A percentile compares a stretch with the other conserved stretches of the same genome.
Conservation (phyloP, 2,797 vertebrate species). For the Mormyrops attenuatus region DNA sequence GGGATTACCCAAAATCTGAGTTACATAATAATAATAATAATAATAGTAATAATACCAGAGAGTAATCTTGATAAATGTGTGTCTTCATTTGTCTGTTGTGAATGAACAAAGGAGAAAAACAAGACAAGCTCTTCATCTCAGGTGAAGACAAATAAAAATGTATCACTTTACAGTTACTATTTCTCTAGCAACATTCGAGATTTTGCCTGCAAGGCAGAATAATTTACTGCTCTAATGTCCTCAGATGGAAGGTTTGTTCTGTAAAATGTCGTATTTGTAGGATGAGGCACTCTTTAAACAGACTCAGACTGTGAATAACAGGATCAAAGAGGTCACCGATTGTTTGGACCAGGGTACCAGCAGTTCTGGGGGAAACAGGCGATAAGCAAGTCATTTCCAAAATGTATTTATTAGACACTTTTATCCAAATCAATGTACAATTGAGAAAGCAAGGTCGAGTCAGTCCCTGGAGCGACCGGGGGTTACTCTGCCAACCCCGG, state of each 20-base stretch:
- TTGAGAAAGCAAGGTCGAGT: not conserved
- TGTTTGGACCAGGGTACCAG: not conserved
- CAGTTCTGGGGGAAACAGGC: not conserved
- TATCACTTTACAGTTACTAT: not conserved
- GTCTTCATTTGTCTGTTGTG: not conserved
- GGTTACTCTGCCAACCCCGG: not conserved
- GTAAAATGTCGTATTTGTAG: not conserved
- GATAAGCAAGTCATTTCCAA: not conserved
- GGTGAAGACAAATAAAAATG: not conserved
- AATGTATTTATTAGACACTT: not conserved
- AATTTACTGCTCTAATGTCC: not conserved
- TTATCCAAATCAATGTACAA: not conserved
- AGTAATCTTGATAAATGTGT: not conserved
- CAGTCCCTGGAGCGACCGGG: not conserved
- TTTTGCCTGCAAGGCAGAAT: not conserved
- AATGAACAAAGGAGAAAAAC: not conserved
- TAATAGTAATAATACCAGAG: not conserved
- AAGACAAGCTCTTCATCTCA: not conserved
- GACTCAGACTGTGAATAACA: not conserved
- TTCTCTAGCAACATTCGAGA: not conserved
- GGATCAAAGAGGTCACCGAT: not conserved
- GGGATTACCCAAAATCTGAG: not conserved
- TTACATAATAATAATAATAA: not conserved
- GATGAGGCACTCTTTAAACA: not conserved
- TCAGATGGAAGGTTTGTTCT: not conserved